Percentiles rank a stretch among this genome's conserved stretches.
Evolutionary conservation across 2,888 invertebrate genomes (phyloP).

Genomic region (Autographa pulchrina): DNA sequence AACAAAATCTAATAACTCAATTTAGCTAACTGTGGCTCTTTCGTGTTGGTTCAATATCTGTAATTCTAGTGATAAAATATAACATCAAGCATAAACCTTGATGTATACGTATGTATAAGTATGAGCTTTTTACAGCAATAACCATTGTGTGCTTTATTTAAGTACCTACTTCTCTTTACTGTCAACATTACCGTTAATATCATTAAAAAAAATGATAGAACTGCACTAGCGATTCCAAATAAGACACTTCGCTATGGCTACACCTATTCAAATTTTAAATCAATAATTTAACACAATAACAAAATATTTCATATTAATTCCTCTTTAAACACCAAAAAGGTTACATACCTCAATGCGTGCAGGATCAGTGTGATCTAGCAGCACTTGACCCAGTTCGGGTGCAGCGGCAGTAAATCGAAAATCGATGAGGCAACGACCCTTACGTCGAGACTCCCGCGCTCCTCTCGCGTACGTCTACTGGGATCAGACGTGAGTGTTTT

Average conservation of each 20-base stretch:
- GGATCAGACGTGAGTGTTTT: not conserved
- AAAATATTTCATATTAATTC: no score
- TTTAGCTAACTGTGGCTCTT: slow-evolving; percentile 41
- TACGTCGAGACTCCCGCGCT: slow-evolving; percentile 75
- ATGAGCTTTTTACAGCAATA: not conserved
- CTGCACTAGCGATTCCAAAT: no score
- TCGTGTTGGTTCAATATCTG: slow-evolving; percentile 42
- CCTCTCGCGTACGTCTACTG: slow-evolving; percentile 37
- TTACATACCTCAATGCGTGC: slow-evolving; percentile 23
- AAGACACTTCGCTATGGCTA: no score
- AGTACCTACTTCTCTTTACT: no score
- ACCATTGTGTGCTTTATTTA: slow-evolving; percentile 2
- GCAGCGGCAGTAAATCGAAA: slow-evolving; percentile 86
- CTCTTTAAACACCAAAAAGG: slow-evolving; percentile 18
- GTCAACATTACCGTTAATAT: no score
- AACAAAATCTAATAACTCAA: slow-evolving; percentile 63
- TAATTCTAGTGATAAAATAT: slow-evolving; percentile 38
- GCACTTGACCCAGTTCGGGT: slow-evolving; percentile 86
- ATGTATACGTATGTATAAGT: slow-evolving; percentile 24
- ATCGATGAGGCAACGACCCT: slow-evolving; percentile 83
- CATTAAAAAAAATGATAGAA: no score
- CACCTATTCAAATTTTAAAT: no score
- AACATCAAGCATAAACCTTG: slow-evolving; percentile 33
- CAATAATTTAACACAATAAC: no score
- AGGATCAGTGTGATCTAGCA: slow-evolving; percentile 69